A percentile compares a stretch with the other conserved stretches of the same genome.
These are phyloP conservation scores for Sphenodon punctatus DNA, from an alignment of 2,797 vertebrate species.

Conservation along the genomic window DNA sequence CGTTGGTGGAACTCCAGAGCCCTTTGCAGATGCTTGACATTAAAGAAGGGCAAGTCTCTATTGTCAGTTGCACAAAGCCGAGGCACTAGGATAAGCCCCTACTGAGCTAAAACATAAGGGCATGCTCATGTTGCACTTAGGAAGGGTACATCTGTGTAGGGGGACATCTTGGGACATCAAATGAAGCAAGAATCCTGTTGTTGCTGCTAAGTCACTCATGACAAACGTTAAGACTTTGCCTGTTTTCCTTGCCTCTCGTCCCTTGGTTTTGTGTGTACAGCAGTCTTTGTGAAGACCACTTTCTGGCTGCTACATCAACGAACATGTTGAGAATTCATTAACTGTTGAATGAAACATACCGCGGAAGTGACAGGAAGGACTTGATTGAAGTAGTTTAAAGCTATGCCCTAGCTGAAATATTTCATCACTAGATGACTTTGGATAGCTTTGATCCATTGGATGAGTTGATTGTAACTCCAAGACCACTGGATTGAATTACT, in stretches of 20 bases:
- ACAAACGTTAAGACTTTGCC: slow-evolving; percentile 43
- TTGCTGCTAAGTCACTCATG: slow-evolving; percentile 43
- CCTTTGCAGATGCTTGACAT: not conserved
- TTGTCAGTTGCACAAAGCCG: too few relatives aligned
- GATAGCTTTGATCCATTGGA: not conserved
- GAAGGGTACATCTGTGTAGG: too few relatives aligned
- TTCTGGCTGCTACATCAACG: not conserved
- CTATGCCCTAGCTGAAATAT: not conserved
- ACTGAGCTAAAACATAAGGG: too few relatives aligned
- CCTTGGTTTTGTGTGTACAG: not conserved
- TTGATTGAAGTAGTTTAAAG: not conserved
- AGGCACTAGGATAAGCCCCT: too few relatives aligned
- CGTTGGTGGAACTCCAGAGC: not conserved
- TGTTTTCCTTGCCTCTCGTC: not conserved
- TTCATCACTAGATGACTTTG: not conserved
- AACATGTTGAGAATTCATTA: not conserved
- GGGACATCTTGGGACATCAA: not conserved
- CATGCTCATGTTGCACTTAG: too few relatives aligned
- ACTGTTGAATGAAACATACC: not conserved
- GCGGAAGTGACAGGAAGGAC: not conserved
- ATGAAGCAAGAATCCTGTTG: too few relatives aligned
- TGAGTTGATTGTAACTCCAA: not conserved
- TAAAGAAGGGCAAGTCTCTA: too few relatives aligned
- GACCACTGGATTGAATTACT: slow-evolving; percentile 31
- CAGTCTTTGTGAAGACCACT: not conserved